Base-by-base conservation (phyloP, 2,113 vertebrate genomes). In the Calyptommatus sinebrachiatus region DNA sequence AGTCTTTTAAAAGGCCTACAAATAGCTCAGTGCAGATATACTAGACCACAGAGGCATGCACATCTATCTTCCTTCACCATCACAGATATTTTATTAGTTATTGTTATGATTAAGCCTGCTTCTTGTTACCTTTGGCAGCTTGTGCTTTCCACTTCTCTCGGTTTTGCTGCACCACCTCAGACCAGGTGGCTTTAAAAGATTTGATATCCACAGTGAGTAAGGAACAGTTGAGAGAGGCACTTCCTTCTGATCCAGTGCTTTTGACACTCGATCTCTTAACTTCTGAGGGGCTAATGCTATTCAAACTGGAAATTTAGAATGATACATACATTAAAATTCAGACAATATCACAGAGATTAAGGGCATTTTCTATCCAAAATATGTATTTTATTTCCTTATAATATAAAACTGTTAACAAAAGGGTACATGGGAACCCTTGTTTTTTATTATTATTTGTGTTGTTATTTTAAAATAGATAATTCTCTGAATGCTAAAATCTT, bases 141-240 rank as follows among this genome's bases (percentile, higher is more conserved):
- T 99, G 97, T 0, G 96, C 86, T 93, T 98, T 97, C 98, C 98
- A 99, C 75, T 97, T 93, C 89, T 99, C 97, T 63, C 97, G 93
- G 83, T 99, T 99, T 89, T 97, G 94, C 79, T 95, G 96, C 5
- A 99, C 97, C 81, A 97, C 96, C 80, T 99, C 98, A 0, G 96
- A 98, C 98, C 98, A 99, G 68, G 96, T 92, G 66, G 94, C 74
- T 93, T 99, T 99, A 90, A 99, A 99, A 93, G 91, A 94, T 91
- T 98, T 99, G 68, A 96, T 96, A 93, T 99, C 97, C 84, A 97
- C 94, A n/a, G 95, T 92, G 91, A 98, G 95, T 89, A 99, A 93
- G 5, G 97, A 96, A 87, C 94, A 95, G 66, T 94, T 96, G 85
- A 96, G 92, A 1, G 96, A 96, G 62, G 96, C 93, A 91, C 95